These are phyloP conservation scores for Rhagoletis pomonella DNA, from an alignment of 1,140 invertebrate species.

Conservation along the genomic window DNA sequence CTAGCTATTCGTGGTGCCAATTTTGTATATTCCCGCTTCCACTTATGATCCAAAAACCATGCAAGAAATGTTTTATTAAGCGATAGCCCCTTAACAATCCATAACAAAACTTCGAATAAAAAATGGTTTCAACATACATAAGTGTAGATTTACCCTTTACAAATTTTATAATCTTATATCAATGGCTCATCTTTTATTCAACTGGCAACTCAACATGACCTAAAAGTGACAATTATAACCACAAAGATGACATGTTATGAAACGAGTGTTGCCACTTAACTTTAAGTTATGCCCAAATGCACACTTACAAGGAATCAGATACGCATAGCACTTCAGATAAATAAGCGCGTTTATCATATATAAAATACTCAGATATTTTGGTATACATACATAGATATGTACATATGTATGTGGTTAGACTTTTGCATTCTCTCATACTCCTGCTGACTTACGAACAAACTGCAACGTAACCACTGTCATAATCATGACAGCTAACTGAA, in stretches of 20 bases:
- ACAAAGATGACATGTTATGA: conserved; percentile 15
- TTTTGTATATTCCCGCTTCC: no score
- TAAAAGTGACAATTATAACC: not conserved
- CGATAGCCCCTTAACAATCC: no score
- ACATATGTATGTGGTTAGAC: not conserved
- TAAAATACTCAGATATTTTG: not conserved
- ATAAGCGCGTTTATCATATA: not conserved
- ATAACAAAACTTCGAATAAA: no score
- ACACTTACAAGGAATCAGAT: not conserved
- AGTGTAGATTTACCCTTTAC: no score
- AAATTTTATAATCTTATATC: no score
- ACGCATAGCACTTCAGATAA: not conserved
- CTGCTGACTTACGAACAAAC: not conserved
- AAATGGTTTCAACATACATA: no score
- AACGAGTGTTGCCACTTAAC: conserved; percentile 17
- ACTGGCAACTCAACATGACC: not conserved
- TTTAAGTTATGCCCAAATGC: conserved; percentile 20
- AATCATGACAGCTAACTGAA: not conserved
- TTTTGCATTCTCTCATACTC: no score
- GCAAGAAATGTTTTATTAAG: no score
- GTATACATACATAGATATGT: not conserved
- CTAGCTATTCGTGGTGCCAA: no score
- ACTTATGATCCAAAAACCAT: no score
- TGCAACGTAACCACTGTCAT: not conserved
- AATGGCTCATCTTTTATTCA: not conserved